Percentiles rank a stretch among this genome's conserved stretches.
Conservation (phyloP, 2,888 invertebrate genomes). For the Chrysina gloriosa region DNA sequence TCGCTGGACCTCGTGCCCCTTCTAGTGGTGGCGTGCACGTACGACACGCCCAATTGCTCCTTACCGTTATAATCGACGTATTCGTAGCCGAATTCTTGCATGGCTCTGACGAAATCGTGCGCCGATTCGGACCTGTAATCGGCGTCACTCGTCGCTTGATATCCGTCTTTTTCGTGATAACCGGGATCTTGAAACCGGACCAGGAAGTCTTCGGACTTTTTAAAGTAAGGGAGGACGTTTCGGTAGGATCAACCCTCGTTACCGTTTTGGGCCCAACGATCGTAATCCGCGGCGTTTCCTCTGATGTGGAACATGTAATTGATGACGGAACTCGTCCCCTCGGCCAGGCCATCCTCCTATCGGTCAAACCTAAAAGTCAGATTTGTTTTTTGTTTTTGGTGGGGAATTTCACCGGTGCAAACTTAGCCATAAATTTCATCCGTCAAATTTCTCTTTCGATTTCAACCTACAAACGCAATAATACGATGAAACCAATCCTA, state of each 20-base stretch:
- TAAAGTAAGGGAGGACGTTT: slow-evolving; percentile 67
- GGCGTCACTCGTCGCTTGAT: slow-evolving; percentile 70
- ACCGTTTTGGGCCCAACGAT: slow-evolving; percentile 75
- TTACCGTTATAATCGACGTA: slow-evolving; percentile 65
- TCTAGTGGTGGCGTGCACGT: slow-evolving; percentile 65
- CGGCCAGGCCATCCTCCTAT: slow-evolving; percentile 66
- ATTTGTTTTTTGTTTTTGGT: not conserved
- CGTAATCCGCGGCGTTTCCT: slow-evolving; percentile 81
- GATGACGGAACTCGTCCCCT: slow-evolving; percentile 70
- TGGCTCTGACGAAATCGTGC: slow-evolving; percentile 60
- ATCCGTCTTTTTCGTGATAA: slow-evolving; percentile 73
- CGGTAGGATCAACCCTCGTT: slow-evolving; percentile 77
- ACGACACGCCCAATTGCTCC: slow-evolving; percentile 62
- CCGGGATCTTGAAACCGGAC: slow-evolving; percentile 61
- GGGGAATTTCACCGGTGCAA: too few relatives aligned
- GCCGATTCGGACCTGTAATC: slow-evolving; percentile 66
- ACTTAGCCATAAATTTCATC: too few relatives aligned
- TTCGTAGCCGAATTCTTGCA: slow-evolving; percentile 63
- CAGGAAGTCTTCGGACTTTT: slow-evolving; percentile 64
- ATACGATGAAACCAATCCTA: too few relatives aligned
- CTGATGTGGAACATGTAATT: slow-evolving; percentile 81
- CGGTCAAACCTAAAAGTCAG: slow-evolving; percentile 38
- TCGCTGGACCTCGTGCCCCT: slow-evolving; percentile 69
- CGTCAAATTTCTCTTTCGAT: too few relatives aligned
- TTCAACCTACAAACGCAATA: too few relatives aligned